phyloP scores from a whole-genome alignment of 2,797 vertebrate genomes.

The Neopelma chrysocephalum region DNA sequence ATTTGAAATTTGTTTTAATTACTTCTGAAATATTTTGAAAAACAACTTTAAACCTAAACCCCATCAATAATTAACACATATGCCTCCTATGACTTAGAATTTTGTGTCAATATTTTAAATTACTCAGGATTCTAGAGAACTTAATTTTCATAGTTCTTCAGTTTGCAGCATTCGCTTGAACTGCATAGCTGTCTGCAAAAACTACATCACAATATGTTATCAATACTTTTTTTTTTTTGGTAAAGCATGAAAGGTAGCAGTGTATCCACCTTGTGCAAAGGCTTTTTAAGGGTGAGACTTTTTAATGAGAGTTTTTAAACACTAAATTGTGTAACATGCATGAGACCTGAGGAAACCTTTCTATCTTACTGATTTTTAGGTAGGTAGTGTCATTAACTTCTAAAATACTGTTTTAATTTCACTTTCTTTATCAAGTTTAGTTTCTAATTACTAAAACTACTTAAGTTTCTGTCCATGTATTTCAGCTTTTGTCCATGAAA shows the following conservation, averaged over 20 bases:
- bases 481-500: constrained; percentile 78
- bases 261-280: not conserved
- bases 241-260: not conserved
- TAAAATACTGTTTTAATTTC: not conserved
- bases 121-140: not conserved
- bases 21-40: not conserved
- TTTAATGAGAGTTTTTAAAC: not conserved
- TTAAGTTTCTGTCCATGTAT: not conserved
- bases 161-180: not conserved
- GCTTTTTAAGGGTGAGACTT: not conserved
- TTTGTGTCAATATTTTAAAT: not conserved
- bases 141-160: not conserved
- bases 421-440: not conserved
- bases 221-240: not conserved
- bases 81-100: not conserved
- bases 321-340: not conserved
- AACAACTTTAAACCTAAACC: not conserved
- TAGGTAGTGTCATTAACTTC: not conserved
- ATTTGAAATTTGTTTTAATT: not conserved
- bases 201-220: not conserved
- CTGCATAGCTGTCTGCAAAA: not conserved
- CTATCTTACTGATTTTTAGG: not conserved
- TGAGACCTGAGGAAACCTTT: not conserved
- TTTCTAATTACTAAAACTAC: not conserved
- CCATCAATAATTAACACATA: not conserved